Base-by-base conservation (phyloP, 2,113 vertebrate species). In the Ammodytes marinus region DNA sequence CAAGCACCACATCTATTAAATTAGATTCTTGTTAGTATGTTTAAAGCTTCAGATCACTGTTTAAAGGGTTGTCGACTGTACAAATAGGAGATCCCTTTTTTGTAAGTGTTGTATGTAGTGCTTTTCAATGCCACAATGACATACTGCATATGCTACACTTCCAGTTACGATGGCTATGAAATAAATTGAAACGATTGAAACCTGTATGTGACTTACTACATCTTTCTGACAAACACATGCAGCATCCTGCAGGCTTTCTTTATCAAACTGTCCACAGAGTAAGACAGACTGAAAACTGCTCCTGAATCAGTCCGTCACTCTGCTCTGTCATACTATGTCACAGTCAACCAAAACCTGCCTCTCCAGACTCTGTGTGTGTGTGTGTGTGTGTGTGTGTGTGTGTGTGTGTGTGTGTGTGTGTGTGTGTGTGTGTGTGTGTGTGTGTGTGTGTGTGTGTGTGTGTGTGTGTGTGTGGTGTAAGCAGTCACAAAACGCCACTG, bases 401-500 rank as follows among this genome's bases (percentile, higher is more conserved):
- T 52, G 50, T n/a, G 57, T 77, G 52, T 47, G 14, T 15, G 67
- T 57, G n/a, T n/a, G n/a, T n/a, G n/a, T n/a, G n/a, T n/a, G n/a
- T n/a, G n/a, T n/a, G n/a, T n/a, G n/a, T n/a, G n/a, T n/a, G n/a
- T 11, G 4, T n/a, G 40, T 79, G 65, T 37, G 50, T 42, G 15
- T 63, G 6, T 50, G 8, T 64, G 35, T 64, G 39, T 11, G 40
- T 68, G 49, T 43, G 13, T 39, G 63, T 66, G 15, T 65, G 37
- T 52, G 50, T n/a, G 57, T 77, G 52, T 47, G 14, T 15, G 67
- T 57, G 35, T 93, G 83, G 93, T 39, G 60, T 9, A 55, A 86
- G 76, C 68, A 84, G 93, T 93, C 93, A 91, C 82, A 79, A 88
- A 67, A 80, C 45, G 42, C 74, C 69, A 46, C 86, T 77, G 54